phyloP scores from a whole-genome alignment of 1,140 invertebrate species.

The Gryllus bimaculatus region DNA sequence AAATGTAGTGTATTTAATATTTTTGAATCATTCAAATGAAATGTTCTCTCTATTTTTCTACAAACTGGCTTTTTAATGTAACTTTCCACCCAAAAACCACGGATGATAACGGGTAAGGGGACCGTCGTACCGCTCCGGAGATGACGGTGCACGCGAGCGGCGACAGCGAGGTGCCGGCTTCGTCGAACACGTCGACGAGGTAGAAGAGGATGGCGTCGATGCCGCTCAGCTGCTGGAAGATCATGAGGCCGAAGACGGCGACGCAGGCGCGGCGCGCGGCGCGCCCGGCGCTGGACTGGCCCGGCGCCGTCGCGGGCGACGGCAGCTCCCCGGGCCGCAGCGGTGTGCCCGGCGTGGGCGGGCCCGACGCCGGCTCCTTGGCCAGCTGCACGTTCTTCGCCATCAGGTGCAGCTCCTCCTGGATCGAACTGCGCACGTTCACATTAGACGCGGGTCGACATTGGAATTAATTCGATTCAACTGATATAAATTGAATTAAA shows the following conservation, averaged over 20 bases:
- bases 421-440: constrained; percentile 7
- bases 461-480: background rate
- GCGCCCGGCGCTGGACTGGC: background rate
- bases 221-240: constrained; percentile 39
- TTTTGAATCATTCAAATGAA: too few relatives aligned
- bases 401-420: constrained; percentile 22
- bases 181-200: constrained; percentile 39
- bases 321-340: background rate
- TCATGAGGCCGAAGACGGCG: constrained; percentile 34
- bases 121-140: background rate
- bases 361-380: background rate
- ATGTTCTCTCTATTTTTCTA: too few relatives aligned
- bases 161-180: background rate
- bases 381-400: background rate
- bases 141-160: background rate
- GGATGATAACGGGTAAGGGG: too few relatives aligned
- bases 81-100: too few relatives aligned
- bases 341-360: background rate
- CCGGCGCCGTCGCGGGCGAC: background rate
- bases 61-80: too few relatives aligned
- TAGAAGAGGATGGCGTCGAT: constrained; percentile 45
- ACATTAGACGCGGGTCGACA: background rate
- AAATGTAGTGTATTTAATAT: too few relatives aligned
- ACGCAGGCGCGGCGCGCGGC: constrained; percentile 26
- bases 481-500: background rate